These are phyloP conservation scores for Drosophila prolongata DNA, from an alignment of 2,888 invertebrate species.

Conservation along the genomic window DNA sequence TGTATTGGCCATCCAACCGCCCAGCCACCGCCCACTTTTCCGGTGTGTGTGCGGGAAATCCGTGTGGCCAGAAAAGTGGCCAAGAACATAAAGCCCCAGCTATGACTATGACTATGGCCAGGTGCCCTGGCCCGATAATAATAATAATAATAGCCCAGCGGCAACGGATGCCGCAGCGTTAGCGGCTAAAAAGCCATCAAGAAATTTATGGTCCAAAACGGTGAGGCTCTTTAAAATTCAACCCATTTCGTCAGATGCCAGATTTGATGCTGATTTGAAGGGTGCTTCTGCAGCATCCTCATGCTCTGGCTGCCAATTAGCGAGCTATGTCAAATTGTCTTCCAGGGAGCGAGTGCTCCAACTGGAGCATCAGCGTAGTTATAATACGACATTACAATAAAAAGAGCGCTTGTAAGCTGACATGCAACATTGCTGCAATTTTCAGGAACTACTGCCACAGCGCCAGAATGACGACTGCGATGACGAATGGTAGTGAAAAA, in stretches of 20 bases:
- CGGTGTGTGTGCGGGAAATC: conserved; percentile 34
- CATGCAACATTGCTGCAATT: conserved; percentile 79
- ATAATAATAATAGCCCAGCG: conserved; percentile 48
- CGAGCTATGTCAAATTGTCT: conserved; percentile 59
- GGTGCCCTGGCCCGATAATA: conserved; percentile 46
- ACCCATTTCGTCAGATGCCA: conserved; percentile 20
- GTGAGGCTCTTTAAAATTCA: conserved; percentile 50
- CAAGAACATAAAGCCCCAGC: conserved; percentile 52
- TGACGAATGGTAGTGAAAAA: conserved; percentile 53
- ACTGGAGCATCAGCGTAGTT: conserved; percentile 42
- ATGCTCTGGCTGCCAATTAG: conserved; percentile 66
- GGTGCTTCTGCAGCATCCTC: not conserved
- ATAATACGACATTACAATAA: conserved; percentile 73
- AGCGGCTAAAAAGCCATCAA: conserved; percentile 56
- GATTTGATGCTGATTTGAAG: conserved; percentile 39
- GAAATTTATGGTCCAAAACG: conserved; percentile 62
- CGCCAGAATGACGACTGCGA: conserved; percentile 51
- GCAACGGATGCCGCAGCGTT: conserved; percentile 20
- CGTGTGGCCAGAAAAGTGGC: conserved; percentile 60
- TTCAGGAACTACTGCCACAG: conserved; percentile 45
- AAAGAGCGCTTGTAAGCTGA: conserved; percentile 72
- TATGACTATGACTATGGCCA: conserved; percentile 43
- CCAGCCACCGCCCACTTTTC: conserved; percentile 10
- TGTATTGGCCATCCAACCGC: conserved; percentile 26
- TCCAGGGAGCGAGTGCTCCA: conserved; percentile 8